Base-by-base conservation (phyloP, 2,888 invertebrate species). In the Seira sanloemensis region DNA sequence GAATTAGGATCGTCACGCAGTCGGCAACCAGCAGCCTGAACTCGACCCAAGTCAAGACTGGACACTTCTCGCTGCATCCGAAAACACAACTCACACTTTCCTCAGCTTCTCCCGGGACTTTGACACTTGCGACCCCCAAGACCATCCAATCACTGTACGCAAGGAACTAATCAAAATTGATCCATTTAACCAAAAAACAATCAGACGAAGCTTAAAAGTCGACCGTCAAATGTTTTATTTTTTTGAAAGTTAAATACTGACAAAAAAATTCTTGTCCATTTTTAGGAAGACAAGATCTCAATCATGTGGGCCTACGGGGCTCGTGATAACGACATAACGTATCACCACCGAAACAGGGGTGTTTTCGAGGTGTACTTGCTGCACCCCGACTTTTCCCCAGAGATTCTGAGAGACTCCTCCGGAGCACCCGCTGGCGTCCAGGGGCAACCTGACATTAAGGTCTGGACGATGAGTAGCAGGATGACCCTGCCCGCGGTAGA, bases 71-170 rank as follows among this genome's bases (percentile, higher is more conserved):
- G 7, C 18, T 0, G 67, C 46, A 0, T 0, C 9, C 18, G 72
- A 84, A 67, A 76, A 16, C 62, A 23, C 1, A 0, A 73, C 73
- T 0, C 77, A 83, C 9, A 78, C 77, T 0, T 58, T 67, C 25
- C 9, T 83, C 0, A 77, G 58, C 4, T 77, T 83, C 27, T 77
- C 73, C 2, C 25, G 82, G n/a, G 26, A 7, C 12, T 68, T 83
- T 50, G 82, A 83, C 23, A 83, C 77, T 5, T 83, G 83, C 58
- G 83, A 84, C 24, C 69, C 73, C n/a, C 78, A 84, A 19, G 78
- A 84, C 12, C 69, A 78, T 23, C 74, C 62, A 0, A 84, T 84
- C 1, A 78, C 78, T 0, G 78, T 78, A 66, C 27, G 23, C 37
- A 50, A n/a, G n/a, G n/a, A n/a, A n/a, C n/a, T n/a, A n/a, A n/a